These are phyloP conservation scores for Stenopsyche tienmushanensis DNA, from an alignment of 1,140 invertebrate species.

Conservation along the genomic window DNA sequence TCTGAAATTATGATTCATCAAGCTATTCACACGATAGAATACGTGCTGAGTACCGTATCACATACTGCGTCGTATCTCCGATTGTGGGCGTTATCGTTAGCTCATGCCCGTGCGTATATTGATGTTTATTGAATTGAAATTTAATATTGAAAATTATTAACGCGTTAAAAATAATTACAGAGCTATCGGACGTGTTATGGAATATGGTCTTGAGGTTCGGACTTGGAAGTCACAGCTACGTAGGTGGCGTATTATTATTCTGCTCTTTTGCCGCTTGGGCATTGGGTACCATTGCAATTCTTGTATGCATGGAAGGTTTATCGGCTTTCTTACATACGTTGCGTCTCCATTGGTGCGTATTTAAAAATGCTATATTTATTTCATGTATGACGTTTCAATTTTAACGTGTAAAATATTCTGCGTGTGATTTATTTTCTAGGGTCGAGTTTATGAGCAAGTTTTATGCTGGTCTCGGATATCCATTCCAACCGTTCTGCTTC, in stretches of 20 bases:
- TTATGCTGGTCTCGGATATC: conserved; percentile 83
- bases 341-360: conserved; percentile 91
- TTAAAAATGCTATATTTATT: background rate
- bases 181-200: conserved; percentile 91
- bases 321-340: conserved; percentile 98
- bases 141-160: background rate
- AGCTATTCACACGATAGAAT: conserved; percentile 95
- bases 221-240: conserved; percentile 57
- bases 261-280: conserved; percentile 84
- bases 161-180: conserved; percentile 55
- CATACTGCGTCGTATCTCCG: conserved; percentile 96
- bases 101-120: conserved; percentile 79
- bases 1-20: conserved; percentile 90
- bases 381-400: too few relatives aligned
- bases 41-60: conserved; percentile 92
- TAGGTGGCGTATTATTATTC: conserved; percentile 67
- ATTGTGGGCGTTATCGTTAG: conserved; percentile 93
- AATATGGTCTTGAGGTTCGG: conserved; percentile 77
- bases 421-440: too few relatives aligned
- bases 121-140: too few relatives aligned
- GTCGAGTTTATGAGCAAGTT: conserved; percentile 90
- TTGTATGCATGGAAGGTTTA: conserved; percentile 95
- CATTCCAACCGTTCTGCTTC: conserved; percentile 93
- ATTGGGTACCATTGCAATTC: conserved; percentile 79
- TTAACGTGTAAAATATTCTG: too few relatives aligned